These are phyloP conservation scores for Zophobas morio DNA, from an alignment of 1,140 invertebrate species.

Conservation along the genomic window DNA sequence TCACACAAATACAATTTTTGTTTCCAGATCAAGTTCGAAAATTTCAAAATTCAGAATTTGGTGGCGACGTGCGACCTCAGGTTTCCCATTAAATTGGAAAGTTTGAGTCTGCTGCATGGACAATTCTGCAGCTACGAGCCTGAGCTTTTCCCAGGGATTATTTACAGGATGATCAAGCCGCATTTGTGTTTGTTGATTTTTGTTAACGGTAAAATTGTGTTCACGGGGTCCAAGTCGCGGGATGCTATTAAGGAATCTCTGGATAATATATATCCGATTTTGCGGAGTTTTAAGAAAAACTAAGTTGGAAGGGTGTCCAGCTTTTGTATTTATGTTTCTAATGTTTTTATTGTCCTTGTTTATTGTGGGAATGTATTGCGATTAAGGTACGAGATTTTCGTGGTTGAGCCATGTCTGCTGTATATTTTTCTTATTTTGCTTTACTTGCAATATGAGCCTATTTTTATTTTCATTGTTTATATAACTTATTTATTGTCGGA, in stretches of 20 bases:
- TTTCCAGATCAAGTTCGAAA: conserved; percentile 91
- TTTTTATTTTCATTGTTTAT: too few relatives aligned
- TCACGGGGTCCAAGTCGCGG: conserved; percentile 95
- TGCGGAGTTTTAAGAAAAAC: conserved; percentile 94
- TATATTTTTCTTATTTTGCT: too few relatives aligned
- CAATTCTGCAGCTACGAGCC: conserved; percentile 96
- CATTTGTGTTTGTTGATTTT: conserved; percentile 97
- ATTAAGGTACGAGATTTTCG: neutral
- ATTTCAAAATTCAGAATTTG: conserved; percentile 99
- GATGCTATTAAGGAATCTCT: conserved; percentile 95
- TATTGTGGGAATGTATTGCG: neutral
- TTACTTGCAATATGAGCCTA: too few relatives aligned
- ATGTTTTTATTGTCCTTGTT: conserved; percentile 3
- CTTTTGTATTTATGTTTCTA: conserved; percentile 21
- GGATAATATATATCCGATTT: conserved; percentile 96
- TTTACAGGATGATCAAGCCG: conserved; percentile 97
- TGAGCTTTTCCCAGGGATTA: conserved; percentile 96
- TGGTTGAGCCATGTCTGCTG: too few relatives aligned
- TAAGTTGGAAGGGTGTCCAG: conserved; percentile 61
- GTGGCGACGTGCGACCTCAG: conserved; percentile 98
- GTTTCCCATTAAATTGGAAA: conserved; percentile 97
- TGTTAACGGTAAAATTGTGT: conserved; percentile 97
- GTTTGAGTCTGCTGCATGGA: conserved; percentile 92
- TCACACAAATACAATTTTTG: conserved; percentile 33
- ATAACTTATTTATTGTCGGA: too few relatives aligned